Percentiles rank a stretch among this genome's conserved stretches.
These are phyloP conservation scores for Pangasianodon hypophthalmus DNA, from an alignment of 2,113 vertebrate genomes.

Conservation along the genomic window DNA sequence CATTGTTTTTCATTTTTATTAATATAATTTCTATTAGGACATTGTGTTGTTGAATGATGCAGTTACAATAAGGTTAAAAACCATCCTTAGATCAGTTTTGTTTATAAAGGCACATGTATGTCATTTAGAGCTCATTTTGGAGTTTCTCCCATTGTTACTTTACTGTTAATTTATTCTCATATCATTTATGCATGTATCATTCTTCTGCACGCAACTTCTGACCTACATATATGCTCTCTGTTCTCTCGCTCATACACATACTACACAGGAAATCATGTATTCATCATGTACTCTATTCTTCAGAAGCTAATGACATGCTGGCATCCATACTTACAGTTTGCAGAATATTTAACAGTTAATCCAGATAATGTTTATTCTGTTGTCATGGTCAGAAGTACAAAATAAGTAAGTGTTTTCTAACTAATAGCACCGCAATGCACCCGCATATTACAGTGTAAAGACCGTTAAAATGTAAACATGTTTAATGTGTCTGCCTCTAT, in stretches of 20 bases:
- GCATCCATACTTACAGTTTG: neutral
- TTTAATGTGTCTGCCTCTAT: neutral
- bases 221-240: conserved; percentile 3
- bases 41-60: conserved; percentile 1
- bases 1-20: neutral
- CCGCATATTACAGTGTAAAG: neutral
- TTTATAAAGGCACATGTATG: conserved; percentile 33
- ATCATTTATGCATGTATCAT: neutral
- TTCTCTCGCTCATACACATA: neutral
- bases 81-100: neutral
- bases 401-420: neutral
- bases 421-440: neutral
- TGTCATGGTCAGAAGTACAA: neutral
- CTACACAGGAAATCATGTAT: neutral
- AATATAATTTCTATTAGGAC: neutral
- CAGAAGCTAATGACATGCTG: neutral
- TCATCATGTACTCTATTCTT: conserved; percentile 11
- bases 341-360: neutral
- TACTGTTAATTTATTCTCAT: neutral
- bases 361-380: neutral
- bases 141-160: neutral
- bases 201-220: conserved; percentile 13
- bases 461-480: neutral
- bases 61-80: neutral
- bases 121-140: neutral